These are phyloP conservation scores for Pangasius mekongensis DNA, from an alignment of 2,797 vertebrate genomes.

Conservation along the genomic window DNA sequence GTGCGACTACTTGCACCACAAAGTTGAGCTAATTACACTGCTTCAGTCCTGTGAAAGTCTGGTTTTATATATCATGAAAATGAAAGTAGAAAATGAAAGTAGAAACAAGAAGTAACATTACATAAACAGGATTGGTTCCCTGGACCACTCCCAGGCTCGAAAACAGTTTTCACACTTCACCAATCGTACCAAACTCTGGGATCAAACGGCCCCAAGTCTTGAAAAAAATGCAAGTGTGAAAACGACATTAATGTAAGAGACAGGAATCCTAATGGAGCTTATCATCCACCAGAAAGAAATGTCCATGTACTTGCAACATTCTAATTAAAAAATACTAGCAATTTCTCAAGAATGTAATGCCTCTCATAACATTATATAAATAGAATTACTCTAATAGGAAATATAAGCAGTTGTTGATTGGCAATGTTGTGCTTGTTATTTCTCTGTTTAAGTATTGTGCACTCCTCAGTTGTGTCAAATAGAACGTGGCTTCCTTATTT, in stretches of 20 bases:
- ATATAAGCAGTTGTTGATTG: constrained; percentile 44
- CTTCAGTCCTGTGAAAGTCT: background rate
- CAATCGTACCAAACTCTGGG: background rate
- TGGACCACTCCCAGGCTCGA: background rate
- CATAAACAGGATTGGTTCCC: background rate
- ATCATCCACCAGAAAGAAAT: background rate
- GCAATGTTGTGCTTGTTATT: constrained; percentile 43
- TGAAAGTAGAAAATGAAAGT: background rate
- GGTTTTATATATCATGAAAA: background rate
- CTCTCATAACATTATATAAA: background rate
- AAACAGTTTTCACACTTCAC: constrained; percentile 1
- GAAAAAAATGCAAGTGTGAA: background rate
- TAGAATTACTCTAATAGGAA: constrained; percentile 26
- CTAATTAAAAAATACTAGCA: constrained; percentile 11
- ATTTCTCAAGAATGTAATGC: constrained; percentile 8
- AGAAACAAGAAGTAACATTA: background rate
- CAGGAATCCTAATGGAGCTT: background rate
- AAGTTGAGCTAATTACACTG: background rate
- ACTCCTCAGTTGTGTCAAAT: constrained; percentile 47
- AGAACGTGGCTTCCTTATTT: constrained; percentile 63
- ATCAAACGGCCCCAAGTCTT: background rate
- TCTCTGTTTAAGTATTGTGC: constrained; percentile 28
- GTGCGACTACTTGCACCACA: background rate
- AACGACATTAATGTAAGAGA: background rate
- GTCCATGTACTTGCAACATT: background rate